These are phyloP conservation scores for Steinernema feltiae DNA, from an alignment of 1,140 invertebrate genomes.

Conservation along the genomic window DNA sequence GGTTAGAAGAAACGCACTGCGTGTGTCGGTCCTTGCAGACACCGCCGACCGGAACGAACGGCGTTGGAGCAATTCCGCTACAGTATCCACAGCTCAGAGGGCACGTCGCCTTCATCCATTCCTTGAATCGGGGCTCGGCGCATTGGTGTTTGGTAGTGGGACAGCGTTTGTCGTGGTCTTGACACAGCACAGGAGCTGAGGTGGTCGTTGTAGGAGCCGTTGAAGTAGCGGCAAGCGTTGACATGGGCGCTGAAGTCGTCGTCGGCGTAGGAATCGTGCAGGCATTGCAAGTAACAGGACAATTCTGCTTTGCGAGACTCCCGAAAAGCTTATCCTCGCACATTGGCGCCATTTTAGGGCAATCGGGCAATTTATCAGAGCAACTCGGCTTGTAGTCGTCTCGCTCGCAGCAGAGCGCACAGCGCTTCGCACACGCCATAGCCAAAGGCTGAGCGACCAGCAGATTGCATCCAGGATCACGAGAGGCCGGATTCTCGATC, in stretches of 20 bases:
- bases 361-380: not conserved
- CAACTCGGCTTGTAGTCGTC: not conserved
- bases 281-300: not conserved
- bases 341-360: not conserved
- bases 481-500: not conserved
- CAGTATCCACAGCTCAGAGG: no score
- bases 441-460: not conserved
- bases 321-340: not conserved
- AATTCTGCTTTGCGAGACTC: not conserved
- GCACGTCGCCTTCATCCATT: no score
- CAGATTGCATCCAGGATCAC: not conserved
- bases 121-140: no score
- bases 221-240: no score
- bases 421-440: not conserved
- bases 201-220: no score
- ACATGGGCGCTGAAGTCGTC: not conserved
- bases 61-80: no score
- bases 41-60: no score
- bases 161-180: no score
- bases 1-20: no score
- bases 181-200: no score
- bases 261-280: not conserved
- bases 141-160: no score
- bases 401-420: not conserved
- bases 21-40: no score